Base-by-base conservation (phyloP, 2,113 vertebrate species). In the Illadopsis cleaveri region DNA sequence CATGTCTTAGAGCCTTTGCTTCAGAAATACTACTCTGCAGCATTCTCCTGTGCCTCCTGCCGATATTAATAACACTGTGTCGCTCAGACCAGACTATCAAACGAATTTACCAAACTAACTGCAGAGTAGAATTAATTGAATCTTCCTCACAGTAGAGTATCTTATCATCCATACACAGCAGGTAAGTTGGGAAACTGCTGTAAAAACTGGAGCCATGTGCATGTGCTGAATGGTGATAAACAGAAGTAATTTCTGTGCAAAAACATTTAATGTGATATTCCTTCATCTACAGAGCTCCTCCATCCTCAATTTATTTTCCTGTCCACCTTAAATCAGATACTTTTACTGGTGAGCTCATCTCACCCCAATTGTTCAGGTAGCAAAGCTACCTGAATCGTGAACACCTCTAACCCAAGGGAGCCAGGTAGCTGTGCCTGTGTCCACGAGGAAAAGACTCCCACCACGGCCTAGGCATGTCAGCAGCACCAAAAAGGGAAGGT, bases 91-190 rank as follows among this genome's bases (percentile, higher is more conserved):
- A 70, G 92, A 31, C 68, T 80, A 95, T 68, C 82, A 82, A 80
- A 90, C 3, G 5, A 73, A 89, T 92, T 97, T 88, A 78, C 82
- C 65, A 71, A 93, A 71, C 82, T 90, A 89, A 78, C 76, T 82
- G 80, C 64, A 45, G 61, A 86, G 86, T 14, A 75, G 82, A 94
- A 95, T 93, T 91, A 95, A 89, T 82, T 83, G 92, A 96, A 68
- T 69, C 48, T 75, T 86, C 80, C 79, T 95, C 45, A 27, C 60
- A 79, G 93, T 28, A 3, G 3, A 88, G 82, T 33, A 61, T 90
- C 93, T 95, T 96, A 94, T 93, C 93, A 71, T 35, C 57, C 69
- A 6, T 4, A 25, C 2, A 0, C 92, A 93, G 90, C n/a, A 94
- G 86, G 76, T 92, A 53, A 92, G 82, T 7, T 44, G 82, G 75